Evolutionary conservation across 2,888 invertebrate genomes (phyloP), one percentile per base, ranked within the genome.

Genomic region (Lysandra bellargus): DNA sequence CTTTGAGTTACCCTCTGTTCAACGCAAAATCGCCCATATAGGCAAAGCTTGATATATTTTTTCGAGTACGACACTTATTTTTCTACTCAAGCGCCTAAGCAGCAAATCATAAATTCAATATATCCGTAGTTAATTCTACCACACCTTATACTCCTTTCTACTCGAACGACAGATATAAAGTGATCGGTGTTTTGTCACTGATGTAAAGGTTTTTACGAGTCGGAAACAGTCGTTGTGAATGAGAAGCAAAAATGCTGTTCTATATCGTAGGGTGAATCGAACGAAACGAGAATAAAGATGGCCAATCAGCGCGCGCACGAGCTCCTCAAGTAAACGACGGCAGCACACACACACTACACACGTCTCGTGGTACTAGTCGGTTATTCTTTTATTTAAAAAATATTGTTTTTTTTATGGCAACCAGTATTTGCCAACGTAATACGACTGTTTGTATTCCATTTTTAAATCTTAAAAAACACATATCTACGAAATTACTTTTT

Each of bases 301-400:
- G 99, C 99, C 90, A 99, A 99, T 95, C 98, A 98, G 95, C 97
- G 98, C 89, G 98, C 99, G 90, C 98, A 98, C 95, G 98, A 99
- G 95, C 97, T 99, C 90, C 97, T 98, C 95, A 98, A 98, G 96
- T 97, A 97, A 96, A 95, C 91, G 87, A 82, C 90, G 90, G 87
- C 90, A 89, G 86, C 89, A 88, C 87, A 85, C 88, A 86, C 86
- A 86, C 82, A 86, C 60, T 86, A 87, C 85, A 88, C 88, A 88
- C 87, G 91, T 92, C 93, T 92, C 93, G 92, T 92, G 92, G 91
- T 88, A 81, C 78, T 79, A 74, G 80, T 80, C 81, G 83, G 80
- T 83, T 82, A 82, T 82, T 69, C 78, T 69, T 30, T 76, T 44
- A 49, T 75, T 74, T 9, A 3, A 12, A 64, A 12, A 64, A 12